These are phyloP conservation scores for Mimachlamys varia DNA, from an alignment of 2,888 invertebrate species.

Conservation along the genomic window DNA sequence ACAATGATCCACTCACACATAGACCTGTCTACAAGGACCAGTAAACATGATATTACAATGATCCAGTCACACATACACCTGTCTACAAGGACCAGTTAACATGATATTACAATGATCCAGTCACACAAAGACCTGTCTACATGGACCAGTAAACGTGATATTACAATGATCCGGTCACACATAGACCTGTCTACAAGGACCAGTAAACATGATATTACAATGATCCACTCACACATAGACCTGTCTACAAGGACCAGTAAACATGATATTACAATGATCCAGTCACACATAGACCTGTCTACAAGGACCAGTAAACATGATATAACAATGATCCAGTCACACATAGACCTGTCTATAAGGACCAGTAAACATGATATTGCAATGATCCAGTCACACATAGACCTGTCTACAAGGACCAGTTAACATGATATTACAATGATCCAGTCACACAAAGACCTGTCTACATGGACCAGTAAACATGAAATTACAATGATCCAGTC, in stretches of 20 bases:
- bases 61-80: not conserved
- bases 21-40: too few species aligned
- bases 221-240: not conserved
- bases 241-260: conserved; percentile 1
- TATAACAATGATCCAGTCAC: not conserved
- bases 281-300: not conserved
- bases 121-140: not conserved
- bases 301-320: not conserved
- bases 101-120: too few species aligned
- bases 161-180: not conserved
- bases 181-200: not conserved
- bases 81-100: not conserved
- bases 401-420: too few species aligned
- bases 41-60: not conserved
- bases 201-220: not conserved
- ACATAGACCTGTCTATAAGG: not conserved
- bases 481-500: not conserved
- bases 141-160: not conserved
- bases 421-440: too few species aligned
- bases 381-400: not conserved
- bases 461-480: not conserved
- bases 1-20: too few species aligned
- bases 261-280: not conserved
- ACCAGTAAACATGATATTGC: not conserved
- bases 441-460: not conserved